Evolutionary conservation across 1,140 invertebrate species (phyloP).

Genomic region (Magallana angulata): DNA sequence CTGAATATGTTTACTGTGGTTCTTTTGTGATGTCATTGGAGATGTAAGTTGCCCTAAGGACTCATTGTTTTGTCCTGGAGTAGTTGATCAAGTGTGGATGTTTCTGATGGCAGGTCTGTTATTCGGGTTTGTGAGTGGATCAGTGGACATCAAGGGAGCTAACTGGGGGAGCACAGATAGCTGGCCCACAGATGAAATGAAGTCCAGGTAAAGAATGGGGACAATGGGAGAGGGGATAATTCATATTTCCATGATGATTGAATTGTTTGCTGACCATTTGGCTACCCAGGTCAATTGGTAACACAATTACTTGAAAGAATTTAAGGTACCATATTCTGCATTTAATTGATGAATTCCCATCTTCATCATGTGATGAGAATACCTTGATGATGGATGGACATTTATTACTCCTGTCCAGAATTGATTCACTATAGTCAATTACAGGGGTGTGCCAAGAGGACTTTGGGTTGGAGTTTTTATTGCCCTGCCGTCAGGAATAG

Average conservation of each 20-base stretch:
- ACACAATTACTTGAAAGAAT: too few species aligned
- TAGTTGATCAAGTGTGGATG: too few species aligned
- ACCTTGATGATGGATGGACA: background rate
- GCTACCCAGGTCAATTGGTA: too few species aligned
- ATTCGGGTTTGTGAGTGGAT: slow-evolving; percentile 87
- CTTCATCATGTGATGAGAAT: background rate
- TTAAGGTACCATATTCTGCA: too few species aligned
- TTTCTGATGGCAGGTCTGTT: slow-evolving; percentile 83
- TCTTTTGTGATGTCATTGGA: too few species aligned
- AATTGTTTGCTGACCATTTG: background rate
- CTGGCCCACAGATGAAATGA: slow-evolving; percentile 92
- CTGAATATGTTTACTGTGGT: too few species aligned
- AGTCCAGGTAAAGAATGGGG: slow-evolving; percentile 81
- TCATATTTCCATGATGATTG: background rate
- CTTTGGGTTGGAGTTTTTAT: slow-evolving; percentile 86
- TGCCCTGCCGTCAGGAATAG: slow-evolving; percentile 87
- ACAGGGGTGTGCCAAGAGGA: slow-evolving; percentile 83
- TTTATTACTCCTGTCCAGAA: too few species aligned
- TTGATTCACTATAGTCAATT: slow-evolving; percentile 43
- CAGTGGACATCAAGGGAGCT: slow-evolving; percentile 76
- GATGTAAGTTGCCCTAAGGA: too few species aligned
- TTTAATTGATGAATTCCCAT: too few species aligned
- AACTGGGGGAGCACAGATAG: slow-evolving; percentile 86
- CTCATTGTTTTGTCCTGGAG: too few species aligned
- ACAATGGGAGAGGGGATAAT: background rate